Evolutionary conservation across 1,140 invertebrate genomes (phyloP), one percentile per base, ranked within the genome.

Genomic region (Chironomus tepperi): DNA sequence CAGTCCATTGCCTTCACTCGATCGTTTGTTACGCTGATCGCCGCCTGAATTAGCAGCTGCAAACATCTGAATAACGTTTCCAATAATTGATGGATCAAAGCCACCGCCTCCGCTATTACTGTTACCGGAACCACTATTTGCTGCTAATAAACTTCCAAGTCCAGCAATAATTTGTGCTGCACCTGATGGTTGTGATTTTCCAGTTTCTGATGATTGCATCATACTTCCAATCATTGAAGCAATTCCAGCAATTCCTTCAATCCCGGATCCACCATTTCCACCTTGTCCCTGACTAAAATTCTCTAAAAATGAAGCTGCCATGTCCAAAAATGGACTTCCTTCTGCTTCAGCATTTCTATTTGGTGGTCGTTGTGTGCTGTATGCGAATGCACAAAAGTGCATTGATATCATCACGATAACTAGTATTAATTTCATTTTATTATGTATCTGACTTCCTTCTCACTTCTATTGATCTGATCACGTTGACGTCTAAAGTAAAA

Each of bases 201-300:
- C 5, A 78, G 76, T 85, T 42, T 82, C 84, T 57, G 85, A 86
- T 34, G 86, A 84, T 76, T 88, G 86, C 84, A 89, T 85, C 7
- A 89, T 80, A 42, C 77, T 84, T 6, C 85, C 84, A n/a, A 88
- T 77, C 0, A 88, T 79, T 0, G 81, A 81, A 7, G 81, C 81
- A 43, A 82, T 78, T 19, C 81, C 79, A 10, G 79, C 80, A 18
- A 82, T 47, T 7, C 79, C 81, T 75, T 77, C 77, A 16, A 82
- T 84, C 2, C 84, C 86, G 0, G 24, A 34, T 34, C 84, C 79
- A 0, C 80, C 81, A n/a, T 77, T 84, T 73, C 81, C 75, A 0
- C 82, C 83, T 24, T 79, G 79, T 43, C 78, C 76, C 19, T 81
- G 82, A 65, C 81, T 83, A 3, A 81, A 79, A 19, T 83, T 85